Evolutionary conservation across 2,888 invertebrate species (phyloP).

Genomic region (Frankliniella fusca): DNA sequence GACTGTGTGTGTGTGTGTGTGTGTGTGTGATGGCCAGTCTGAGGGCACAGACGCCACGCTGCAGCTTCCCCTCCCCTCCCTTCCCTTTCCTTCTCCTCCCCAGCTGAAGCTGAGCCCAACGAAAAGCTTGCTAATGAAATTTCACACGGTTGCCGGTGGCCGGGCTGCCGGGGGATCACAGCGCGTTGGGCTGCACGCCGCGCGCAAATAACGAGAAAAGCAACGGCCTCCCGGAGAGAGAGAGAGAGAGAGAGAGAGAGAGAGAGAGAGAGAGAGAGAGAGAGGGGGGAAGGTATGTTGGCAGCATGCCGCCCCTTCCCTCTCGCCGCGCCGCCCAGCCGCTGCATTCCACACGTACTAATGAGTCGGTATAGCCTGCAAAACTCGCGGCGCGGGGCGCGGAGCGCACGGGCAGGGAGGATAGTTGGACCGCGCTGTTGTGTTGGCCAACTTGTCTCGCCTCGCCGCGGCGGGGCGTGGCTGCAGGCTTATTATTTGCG

Average conservation of each 20-base stretch:
- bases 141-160: constrained; percentile 21
- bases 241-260: constrained; percentile 16
- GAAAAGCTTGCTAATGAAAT: constrained; percentile 25
- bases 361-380: no score
- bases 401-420: no score
- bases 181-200: background rate
- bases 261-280: constrained; percentile 14
- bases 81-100: background rate
- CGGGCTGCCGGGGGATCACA: background rate
- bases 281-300: background rate
- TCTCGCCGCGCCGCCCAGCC: no score
- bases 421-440: no score
- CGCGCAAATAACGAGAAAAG: background rate
- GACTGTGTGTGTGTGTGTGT: background rate
- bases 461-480: no score
- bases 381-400: no score
- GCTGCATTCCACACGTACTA: no score
- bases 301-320: no score
- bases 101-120: background rate
- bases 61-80: background rate
- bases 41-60: background rate
- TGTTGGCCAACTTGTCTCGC: no score
- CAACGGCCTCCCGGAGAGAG: background rate
- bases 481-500: no score
- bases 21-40: background rate